Evolutionary conservation across 2,888 invertebrate species (phyloP).

Genomic region (Diploptera punctata): DNA sequence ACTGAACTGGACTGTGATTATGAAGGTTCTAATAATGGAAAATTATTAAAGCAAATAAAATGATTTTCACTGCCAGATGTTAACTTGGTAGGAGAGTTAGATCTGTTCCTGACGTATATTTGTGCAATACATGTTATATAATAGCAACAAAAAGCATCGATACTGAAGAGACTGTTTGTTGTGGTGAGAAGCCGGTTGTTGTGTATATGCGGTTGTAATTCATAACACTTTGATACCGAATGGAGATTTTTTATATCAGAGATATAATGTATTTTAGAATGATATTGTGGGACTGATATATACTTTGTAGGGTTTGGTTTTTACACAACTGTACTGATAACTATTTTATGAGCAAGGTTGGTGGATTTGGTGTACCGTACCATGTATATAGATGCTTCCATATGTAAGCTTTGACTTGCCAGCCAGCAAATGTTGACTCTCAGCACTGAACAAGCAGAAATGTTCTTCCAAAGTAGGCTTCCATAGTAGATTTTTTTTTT

Average conservation of each 20-base stretch:
- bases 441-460: neutral
- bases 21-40: too few relatives aligned
- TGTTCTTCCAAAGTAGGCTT: neutral
- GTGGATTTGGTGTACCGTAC: conserved; percentile 36
- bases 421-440: neutral
- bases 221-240: conserved; percentile 41
- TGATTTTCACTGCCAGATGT: conserved; percentile 12
- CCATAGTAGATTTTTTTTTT: too few relatives aligned
- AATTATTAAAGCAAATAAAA: neutral
- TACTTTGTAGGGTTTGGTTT: conserved; percentile 40
- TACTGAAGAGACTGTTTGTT: conserved; percentile 38
- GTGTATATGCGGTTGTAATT: conserved; percentile 22
- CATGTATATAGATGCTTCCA: conserved; percentile 35
- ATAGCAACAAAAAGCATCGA: conserved; percentile 30
- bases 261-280: conserved; percentile 43
- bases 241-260: conserved; percentile 41
- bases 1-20: too few relatives aligned
- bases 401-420: conserved; percentile 1
- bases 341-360: conserved; percentile 40
- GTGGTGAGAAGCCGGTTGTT: conserved; percentile 16
- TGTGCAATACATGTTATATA: conserved; percentile 41
- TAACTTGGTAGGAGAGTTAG: neutral
- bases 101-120: conserved; percentile 25
- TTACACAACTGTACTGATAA: conserved; percentile 29
- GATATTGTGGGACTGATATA: conserved; percentile 41